Base-by-base conservation (phyloP, 2,888 invertebrate species). In the Ophonus ardosiacus region DNA sequence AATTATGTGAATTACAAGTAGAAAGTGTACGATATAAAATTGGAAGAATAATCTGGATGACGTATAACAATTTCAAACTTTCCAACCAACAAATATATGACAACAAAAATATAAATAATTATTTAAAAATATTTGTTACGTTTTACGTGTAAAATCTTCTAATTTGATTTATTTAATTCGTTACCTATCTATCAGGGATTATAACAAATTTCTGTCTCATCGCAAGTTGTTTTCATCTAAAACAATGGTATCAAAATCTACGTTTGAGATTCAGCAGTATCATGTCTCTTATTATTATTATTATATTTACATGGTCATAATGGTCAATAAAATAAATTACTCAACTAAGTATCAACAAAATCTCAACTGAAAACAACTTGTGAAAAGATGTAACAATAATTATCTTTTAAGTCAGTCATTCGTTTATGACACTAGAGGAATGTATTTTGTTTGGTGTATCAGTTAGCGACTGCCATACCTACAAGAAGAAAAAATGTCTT, bases 81-180 rank as follows among this genome's bases (percentile, higher is more conserved):
- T 76, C 56, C 78, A 56, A 56, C 21, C 8, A 78, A 78, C 57
- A 24, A 78, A 57, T 65, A 18, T 21, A 21, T 15, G 10, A 15
- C 61, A 80, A 80, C 24, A 56, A 81, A 81, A 81, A 63, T 63
- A 61, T 13, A 61, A 59, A 61, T 7, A 61, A 61, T 51, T 81
- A 43, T 81, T 84, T 84, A 84, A 84, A 84, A 84, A 84, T 84
- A 84, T 59, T 84, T 84, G 84, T 84, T 84, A 78, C 84, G 84
- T 84, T 84, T 83, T 51, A 81, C 13, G 78, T 84, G 84, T 84
- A 84, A 84, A 84, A 84, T 84, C 31, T 78, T 40, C 83, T 84
- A 78, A 84, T 78, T 78, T 84, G 78, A 74, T 78, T 83, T 78
- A 63, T 63, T 31, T 65, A 81, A 81, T 81, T 68, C 21, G 56